These are phyloP conservation scores for Mesembrinibis cayennensis DNA, from an alignment of 2,113 vertebrate genomes.

Conservation along the genomic window DNA sequence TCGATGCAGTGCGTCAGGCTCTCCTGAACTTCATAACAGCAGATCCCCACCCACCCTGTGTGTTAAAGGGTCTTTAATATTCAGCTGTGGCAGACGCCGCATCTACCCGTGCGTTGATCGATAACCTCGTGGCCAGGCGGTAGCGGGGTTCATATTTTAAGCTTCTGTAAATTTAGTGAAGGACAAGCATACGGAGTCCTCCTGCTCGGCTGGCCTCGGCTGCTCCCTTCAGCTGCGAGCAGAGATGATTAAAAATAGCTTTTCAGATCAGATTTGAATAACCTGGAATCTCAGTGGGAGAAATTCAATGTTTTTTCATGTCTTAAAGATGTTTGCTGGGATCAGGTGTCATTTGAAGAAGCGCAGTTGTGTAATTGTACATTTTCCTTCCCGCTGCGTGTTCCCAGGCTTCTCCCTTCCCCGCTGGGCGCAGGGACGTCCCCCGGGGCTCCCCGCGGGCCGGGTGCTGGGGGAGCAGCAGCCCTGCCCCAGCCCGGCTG, in stretches of 20 bases:
- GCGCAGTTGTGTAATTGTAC: background rate
- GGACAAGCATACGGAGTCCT: background rate
- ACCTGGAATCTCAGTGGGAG: background rate
- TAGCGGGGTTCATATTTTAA: background rate
- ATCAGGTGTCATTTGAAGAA: background rate
- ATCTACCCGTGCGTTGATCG: rapidly evolving
- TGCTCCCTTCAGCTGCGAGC: slow-evolving; percentile 33
- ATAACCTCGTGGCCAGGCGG: background rate
- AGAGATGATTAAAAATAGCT: slow-evolving; percentile 29
- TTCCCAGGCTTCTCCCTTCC: background rate
- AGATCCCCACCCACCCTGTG: rapidly evolving
- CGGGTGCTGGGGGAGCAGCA: background rate
- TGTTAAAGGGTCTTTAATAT: background rate
- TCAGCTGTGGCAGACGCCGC: background rate
- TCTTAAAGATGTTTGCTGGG: background rate
- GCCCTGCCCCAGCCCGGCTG: background rate
- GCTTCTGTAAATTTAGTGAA: background rate
- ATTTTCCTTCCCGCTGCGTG: background rate
- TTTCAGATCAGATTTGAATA: slow-evolving; percentile 14
- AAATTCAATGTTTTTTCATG: background rate
- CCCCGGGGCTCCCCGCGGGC: background rate
- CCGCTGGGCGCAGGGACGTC: rapidly evolving
- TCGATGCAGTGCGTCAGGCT: rapidly evolving
- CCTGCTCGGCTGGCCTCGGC: background rate
- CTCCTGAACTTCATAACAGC: background rate